phyloP scores from a whole-genome alignment of 2,888 invertebrate genomes.

The Mythimna lalbum region DNA sequence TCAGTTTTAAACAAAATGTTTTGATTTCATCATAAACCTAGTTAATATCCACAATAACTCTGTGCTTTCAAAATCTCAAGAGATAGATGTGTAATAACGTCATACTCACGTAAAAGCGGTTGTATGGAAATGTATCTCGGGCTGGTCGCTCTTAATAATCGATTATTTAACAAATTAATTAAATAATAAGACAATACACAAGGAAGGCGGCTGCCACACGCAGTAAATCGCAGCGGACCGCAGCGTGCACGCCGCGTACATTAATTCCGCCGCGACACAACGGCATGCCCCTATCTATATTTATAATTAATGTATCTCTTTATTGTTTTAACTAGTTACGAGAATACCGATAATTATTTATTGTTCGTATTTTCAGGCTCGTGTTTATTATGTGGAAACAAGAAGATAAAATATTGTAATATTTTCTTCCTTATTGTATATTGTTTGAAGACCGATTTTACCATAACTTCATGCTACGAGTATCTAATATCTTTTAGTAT shows the following conservation, averaged over 20 bases:
- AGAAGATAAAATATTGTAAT: not conserved
- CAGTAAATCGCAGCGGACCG: constrained; percentile 63
- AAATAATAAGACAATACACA: constrained; percentile 42
- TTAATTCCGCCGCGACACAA: constrained; percentile 77
- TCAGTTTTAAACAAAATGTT: too few relatives aligned
- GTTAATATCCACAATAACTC: too few relatives aligned
- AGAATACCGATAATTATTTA: constrained; percentile 25
- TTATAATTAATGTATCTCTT: constrained; percentile 73
- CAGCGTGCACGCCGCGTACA: constrained; percentile 67
- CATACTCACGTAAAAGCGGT: too few relatives aligned
- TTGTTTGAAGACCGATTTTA: not conserved
- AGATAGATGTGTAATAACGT: too few relatives aligned
- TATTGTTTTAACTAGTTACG: constrained; percentile 58
- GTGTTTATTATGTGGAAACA: too few relatives aligned
- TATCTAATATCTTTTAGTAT: not conserved
- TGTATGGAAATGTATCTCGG: too few relatives aligned
- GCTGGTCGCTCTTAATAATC: not conserved
- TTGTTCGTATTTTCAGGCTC: constrained; percentile 4
- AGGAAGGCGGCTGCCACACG: constrained; percentile 42
- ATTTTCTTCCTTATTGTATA: not conserved
- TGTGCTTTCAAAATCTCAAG: too few relatives aligned
- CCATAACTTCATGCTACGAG: not conserved
- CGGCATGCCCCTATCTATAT: constrained; percentile 65
- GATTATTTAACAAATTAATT: constrained; percentile 34
- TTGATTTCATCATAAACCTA: too few relatives aligned